Base-by-base conservation (phyloP, 2,113 vertebrate species). In the Pseudopodoces humilis region DNA sequence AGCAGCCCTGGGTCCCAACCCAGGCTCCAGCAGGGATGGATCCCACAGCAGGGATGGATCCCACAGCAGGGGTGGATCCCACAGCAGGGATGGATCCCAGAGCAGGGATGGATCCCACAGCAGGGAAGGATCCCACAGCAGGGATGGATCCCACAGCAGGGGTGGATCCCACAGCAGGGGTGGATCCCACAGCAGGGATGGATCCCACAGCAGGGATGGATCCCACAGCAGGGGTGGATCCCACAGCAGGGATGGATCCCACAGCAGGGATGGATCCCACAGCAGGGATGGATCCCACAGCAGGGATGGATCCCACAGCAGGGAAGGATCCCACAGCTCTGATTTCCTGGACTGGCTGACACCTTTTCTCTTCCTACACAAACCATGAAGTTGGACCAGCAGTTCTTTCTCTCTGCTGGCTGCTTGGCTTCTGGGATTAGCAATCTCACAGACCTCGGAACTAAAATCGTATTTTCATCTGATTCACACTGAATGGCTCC, bases 181-280 rank as follows among this genome's bases (percentile, higher is more conserved):
- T 8, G 60, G 23, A 31, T 43, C 43, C 22, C 22, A 46, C 2
- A 67, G 22, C 4, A n/a, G 7, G 6, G 11, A 13, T 17, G 15
- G 35, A 39, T 52, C 35, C 78, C 24, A 2, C 0, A 53, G 56
- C 21, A 50, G 28, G 15, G 15, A 30, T 31, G 15, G 41, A 28
- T 46, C 53, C 76, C 23, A 3, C 0, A 56, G 59, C 30, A 71
- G 37, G 31, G 7, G 22, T 3, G 27, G 44, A 33, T 77, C 44
- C 72, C 25, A 3, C 0, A 52, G 58, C 33, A 70, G 46, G 7
- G 4, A 28, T 1, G 13, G 41, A 56, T 74, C 24, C 83, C 17
- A 2, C 0, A 56, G 53, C 30, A 67, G 18, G 24, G 13, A 31
- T 6, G 20, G 56, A 76, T 60, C 56, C 63, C 24, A 3, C 0